Conservation (phyloP, 2,113 vertebrate genomes). For the Rutilus rutilus region DNA sequence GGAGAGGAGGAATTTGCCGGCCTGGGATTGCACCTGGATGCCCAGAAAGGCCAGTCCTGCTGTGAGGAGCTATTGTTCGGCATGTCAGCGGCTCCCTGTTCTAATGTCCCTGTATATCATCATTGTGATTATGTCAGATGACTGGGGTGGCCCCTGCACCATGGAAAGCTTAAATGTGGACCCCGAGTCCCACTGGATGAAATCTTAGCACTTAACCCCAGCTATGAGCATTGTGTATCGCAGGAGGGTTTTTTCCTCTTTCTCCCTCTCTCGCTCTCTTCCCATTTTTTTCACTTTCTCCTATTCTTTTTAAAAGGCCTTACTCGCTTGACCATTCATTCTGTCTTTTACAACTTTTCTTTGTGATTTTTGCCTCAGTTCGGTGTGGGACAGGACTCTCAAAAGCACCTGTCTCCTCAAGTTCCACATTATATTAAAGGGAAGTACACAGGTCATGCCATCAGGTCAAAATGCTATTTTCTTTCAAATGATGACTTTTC, state of each 20-base stretch:
- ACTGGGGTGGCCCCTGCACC: slow-evolving; percentile 63
- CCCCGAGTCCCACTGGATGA: slow-evolving; percentile 74
- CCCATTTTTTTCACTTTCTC: slow-evolving; percentile 43
- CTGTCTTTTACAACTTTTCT: slow-evolving; percentile 45
- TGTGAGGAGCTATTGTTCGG: slow-evolving; percentile 80
- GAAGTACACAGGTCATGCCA: slow-evolving; percentile 25
- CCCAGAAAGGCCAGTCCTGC: slow-evolving; percentile 75
- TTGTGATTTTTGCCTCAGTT: slow-evolving; percentile 33
- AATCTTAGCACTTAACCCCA: slow-evolving; percentile 82
- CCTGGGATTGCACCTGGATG: slow-evolving; percentile 70
- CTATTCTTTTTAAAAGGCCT: slow-evolving; percentile 50
- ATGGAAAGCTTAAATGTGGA: slow-evolving; percentile 70
- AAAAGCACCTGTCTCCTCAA: slow-evolving; percentile 42
- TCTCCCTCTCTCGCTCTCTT: slow-evolving; percentile 40
- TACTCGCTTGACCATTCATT: slow-evolving; percentile 49
- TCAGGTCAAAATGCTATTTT: neutral
- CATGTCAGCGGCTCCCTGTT: slow-evolving; percentile 77
- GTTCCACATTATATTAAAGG: slow-evolving; percentile 33
- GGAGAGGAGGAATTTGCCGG: slow-evolving; percentile 64
- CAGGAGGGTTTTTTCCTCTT: slow-evolving; percentile 58
- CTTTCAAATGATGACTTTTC: neutral
- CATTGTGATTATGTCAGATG: slow-evolving; percentile 73
- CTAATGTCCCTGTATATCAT: slow-evolving; percentile 75
- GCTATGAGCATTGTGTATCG: slow-evolving; percentile 72
- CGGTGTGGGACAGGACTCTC: slow-evolving; percentile 43